Base-by-base conservation (phyloP, 2,888 invertebrate species). In the Acanthococcus lagerstroemiae region DNA sequence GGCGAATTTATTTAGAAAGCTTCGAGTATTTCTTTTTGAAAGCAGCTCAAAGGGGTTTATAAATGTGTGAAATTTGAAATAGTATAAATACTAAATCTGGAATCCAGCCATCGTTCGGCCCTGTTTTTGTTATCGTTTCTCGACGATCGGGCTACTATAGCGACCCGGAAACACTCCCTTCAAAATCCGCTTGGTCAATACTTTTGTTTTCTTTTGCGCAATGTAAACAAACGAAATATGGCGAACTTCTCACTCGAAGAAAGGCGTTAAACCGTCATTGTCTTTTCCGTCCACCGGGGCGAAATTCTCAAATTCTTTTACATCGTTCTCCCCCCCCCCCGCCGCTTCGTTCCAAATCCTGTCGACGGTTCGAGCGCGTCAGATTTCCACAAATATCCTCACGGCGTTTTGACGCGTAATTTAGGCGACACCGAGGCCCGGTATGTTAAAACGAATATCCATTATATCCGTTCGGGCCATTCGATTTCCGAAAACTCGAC, bases 101-200 rank as follows among this genome's bases (percentile, higher is more conserved):
- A 63, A 63, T 25, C 30, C 44, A 15, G 63, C 63, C 63, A 63
- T 52, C 24, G 52, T 27, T 48, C 27, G 30, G 24, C 27, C 19
- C 19, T 24, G 44, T 63, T 63, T 63, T 63, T 63, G 63, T 63
- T 63, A 63, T 63, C 63, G 44, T 63, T 63, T 63, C 52, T 63
- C 30, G 54, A 50, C 44, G 54, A 52, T 54, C 54, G 54, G 54
- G 37, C 37, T 37, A 37, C 37, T 37, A 37, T 37, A 37, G 37
- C 37, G 37, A 37, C 37, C 12, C 12, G 37, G 37, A 37, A 37
- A 30, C 12, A 37, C 37, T 15, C 37, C 37, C n/a, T 37, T 37
- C n/a, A 37, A 37, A 37, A 37, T 37, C 37, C 37, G 37, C 37
- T 37, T n/a, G 37, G 37, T 37, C 37, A 37, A 37, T 37, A 37